Base-by-base conservation (phyloP, 1,140 invertebrate genomes). In the Trichogramma pretiosum region DNA sequence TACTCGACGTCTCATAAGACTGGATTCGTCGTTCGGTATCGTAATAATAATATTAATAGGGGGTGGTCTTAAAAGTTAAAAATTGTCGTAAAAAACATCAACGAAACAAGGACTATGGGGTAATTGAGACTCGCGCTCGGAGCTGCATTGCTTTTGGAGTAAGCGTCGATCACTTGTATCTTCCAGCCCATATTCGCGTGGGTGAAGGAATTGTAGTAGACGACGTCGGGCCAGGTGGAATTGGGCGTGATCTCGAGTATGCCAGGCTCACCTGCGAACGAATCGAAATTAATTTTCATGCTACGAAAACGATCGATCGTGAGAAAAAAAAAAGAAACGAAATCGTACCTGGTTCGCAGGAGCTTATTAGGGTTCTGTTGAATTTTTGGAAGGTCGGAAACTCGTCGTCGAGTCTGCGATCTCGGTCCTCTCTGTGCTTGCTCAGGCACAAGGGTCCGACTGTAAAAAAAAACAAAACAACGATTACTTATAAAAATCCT, bases 201-300 rank as follows among this genome's bases (percentile, higher is more conserved):
- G 0, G 87, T 89, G 67, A 89, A 95, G 40, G 89, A 93, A 68
- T 93, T 88, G 63, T 95, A 96, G 70, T 94, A 96, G 14, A 96
- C 89, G 9, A 81, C 75, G 64, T 95, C 90, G 0, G 93, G 92
- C 86, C 90, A 94, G 1, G 86, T 81, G 11, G 84, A 80, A 63
- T 94, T 93, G 2, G 93, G 93, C 3, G 86, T 87, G 3, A 94
- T 81, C 63, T 83, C 78, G 9, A 95, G 72, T 13, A 81, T 67
- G 0, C 82, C 86, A 5, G 84, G 77, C 42, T 84, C 79, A 10
- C 79, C 82, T 58, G 42, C 14, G 5, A 7, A 28, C 24, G 57
- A 56, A 47, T 52, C 44, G 54, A 37, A 51, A 36, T 34, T 9
- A 41, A 42, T 43, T 16, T 26, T 32, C 32, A 5, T 3, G 3